Percentiles rank a stretch among this genome's conserved stretches.
phyloP scores from a whole-genome alignment of 2,113 vertebrate genomes.

The Lethenteron camtschaticum region DNA sequence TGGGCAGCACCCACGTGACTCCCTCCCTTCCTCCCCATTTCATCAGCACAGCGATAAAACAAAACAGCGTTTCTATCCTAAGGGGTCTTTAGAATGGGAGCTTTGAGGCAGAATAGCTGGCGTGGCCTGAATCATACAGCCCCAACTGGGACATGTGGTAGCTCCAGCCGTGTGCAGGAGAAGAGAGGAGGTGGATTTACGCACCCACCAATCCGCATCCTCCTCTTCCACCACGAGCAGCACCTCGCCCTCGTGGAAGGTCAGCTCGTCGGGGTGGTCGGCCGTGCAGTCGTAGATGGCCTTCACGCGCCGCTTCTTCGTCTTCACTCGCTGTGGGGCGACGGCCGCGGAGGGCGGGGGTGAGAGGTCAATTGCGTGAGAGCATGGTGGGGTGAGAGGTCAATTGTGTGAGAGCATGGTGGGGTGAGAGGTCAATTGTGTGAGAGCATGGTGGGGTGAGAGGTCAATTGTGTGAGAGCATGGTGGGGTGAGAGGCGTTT shows the following conservation, averaged over 20 bases:
- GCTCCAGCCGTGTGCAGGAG: too few species aligned
- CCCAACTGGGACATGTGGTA: too few species aligned
- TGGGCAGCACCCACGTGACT: not conserved
- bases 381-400: too few species aligned
- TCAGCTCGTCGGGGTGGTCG: slow-evolving; percentile 29
- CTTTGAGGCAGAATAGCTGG: too few species aligned
- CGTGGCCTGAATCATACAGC: too few species aligned
- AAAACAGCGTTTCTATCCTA: not conserved
- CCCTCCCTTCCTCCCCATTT: not conserved
- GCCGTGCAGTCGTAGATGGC: slow-evolving; percentile 25
- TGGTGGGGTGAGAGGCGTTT: too few species aligned
- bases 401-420: too few species aligned
- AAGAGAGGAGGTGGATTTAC: slow-evolving; percentile 10
- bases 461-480: too few species aligned
- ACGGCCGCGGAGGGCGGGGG: too few species aligned
- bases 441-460: too few species aligned
- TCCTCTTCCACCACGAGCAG: slow-evolving; percentile 25
- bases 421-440: too few species aligned
- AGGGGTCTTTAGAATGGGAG: not conserved
- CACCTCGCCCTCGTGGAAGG: slow-evolving; percentile 23
- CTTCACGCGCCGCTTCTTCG: slow-evolving; percentile 16
- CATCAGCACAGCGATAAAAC: not conserved
- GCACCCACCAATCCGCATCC: slow-evolving; percentile 31
- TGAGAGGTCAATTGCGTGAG: too few species aligned
- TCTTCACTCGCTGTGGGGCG: slow-evolving; percentile 7